Conservation (phyloP, 2,797 vertebrate genomes). For the Etheostoma nigrum region DNA sequence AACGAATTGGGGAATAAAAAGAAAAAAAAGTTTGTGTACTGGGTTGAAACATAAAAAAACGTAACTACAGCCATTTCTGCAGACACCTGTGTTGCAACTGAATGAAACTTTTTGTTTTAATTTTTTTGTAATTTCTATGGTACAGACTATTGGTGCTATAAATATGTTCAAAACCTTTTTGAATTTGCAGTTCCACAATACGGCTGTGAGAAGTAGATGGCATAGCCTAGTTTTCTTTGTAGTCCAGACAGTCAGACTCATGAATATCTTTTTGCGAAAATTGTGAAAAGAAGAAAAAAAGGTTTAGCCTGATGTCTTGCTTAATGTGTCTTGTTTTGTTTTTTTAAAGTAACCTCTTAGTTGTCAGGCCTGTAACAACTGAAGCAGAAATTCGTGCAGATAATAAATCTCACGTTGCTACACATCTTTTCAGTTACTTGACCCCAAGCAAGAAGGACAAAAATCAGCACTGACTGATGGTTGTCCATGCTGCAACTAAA, state of each 20-base stretch:
- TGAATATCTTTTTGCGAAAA: constrained; percentile 57
- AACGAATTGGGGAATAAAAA: constrained; percentile 39
- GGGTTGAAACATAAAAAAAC: constrained; percentile 50
- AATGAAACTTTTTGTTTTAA: constrained; percentile 49
- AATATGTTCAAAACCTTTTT: constrained; percentile 83
- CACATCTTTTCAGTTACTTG: constrained; percentile 43
- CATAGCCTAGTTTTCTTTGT: constrained; percentile 82
- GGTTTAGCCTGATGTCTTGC: constrained; percentile 83
- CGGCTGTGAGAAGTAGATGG: constrained; percentile 82
- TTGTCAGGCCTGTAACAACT: constrained; percentile 56
- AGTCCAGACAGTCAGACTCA: constrained; percentile 66
- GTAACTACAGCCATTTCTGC: constrained; percentile 68
- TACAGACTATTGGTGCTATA: constrained; percentile 82
- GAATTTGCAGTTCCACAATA: constrained; percentile 86
- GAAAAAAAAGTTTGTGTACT: constrained; percentile 41
- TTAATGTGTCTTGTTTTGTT: constrained; percentile 82
- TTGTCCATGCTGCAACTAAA: constrained; percentile 47
- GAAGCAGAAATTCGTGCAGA: constrained; percentile 37
- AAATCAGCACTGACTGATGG: constrained; percentile 17
- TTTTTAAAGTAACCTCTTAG: constrained; percentile 64
- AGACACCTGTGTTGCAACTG: constrained; percentile 62
- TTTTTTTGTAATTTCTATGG: constrained; percentile 65
- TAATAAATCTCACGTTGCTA: constrained; percentile 43
- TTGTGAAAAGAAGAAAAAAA: constrained; percentile 51
- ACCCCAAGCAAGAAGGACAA: constrained; percentile 36